phyloP scores from a whole-genome alignment of 2,888 invertebrate genomes.

The Dusona sp. region DNA sequence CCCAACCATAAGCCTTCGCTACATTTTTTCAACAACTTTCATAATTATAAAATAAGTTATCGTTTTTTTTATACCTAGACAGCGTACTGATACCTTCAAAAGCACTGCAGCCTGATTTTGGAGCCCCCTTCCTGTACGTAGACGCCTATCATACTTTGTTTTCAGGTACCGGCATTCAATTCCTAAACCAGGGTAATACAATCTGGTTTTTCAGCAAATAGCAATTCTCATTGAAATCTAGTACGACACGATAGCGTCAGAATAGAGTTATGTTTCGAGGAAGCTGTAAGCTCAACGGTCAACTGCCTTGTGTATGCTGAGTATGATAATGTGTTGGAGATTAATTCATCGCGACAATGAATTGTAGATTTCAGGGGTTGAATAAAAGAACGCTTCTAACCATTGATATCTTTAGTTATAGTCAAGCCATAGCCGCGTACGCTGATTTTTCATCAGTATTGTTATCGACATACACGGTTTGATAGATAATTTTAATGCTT shows the following conservation, averaged over 20 bases:
- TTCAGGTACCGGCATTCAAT: not conserved
- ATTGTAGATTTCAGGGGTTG: too few species aligned
- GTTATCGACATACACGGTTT: too few species aligned
- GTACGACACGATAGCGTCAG: slow-evolving; percentile 2
- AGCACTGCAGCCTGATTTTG: not conserved
- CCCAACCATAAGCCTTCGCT: too few species aligned
- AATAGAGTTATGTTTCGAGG: not conserved
- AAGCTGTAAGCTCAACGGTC: not conserved
- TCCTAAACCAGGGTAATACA: slow-evolving; percentile 3
- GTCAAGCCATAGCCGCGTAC: too few species aligned
- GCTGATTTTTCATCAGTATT: too few species aligned
- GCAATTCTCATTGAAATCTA: not conserved
- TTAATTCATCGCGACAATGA: too few species aligned
- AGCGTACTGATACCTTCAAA: not conserved
- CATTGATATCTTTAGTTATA: too few species aligned
- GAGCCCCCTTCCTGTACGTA: not conserved
- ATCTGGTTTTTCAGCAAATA: not conserved
- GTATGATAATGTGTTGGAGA: too few species aligned
- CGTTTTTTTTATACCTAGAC: not conserved
- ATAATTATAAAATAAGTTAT: not conserved
- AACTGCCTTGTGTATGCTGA: too few species aligned
- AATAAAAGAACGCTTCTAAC: too few species aligned
- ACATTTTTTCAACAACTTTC: too few species aligned
- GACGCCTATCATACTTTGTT: not conserved
- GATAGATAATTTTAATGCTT: too few species aligned